Base-by-base conservation (phyloP, 1,140 invertebrate species). In the Drosophila triauraria region DNA sequence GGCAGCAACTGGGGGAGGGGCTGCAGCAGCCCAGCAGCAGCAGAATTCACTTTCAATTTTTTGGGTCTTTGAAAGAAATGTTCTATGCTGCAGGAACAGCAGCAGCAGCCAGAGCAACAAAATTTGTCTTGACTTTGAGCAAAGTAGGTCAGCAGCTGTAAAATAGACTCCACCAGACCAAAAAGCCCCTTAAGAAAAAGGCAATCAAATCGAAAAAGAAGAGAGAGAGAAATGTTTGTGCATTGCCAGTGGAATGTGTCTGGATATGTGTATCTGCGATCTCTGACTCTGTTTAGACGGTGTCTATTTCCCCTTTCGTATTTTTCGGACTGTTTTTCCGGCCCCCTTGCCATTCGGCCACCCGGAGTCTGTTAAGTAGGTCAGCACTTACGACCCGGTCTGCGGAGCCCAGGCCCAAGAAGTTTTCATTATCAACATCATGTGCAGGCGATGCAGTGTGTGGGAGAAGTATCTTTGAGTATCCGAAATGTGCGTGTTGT, bases 111-210 rank as follows among this genome's bases (percentile, higher is more conserved):
- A 59, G 46, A 57, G 53, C 53, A 70, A 62, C 72, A 69, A 27
- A 69, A 56, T 61, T 78, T 85, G 40, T 84, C 82, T 88, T 88
- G 84, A 88, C 84, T 88, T 88, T 90, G 81, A 60, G 80, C 62
- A 68, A 88, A 90, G 68, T 88, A 83, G 84, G 84, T 88, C 84
- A 90, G 84, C 85, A 88, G 83, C 84, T 87, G 83, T 88, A 87
- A 88, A 84, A 87, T 80, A 86, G 83, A 87, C 83, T 78, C 75
- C 77, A 67, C 42, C 53, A 76, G 71, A 77, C 47, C 17, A 48
- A 40, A 44, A 35, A 63, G 35, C 53, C 53, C 53, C 35, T 56
- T 25, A 63, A 51, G 40, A 60, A 54, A 46, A 47, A 47, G 64
- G 48, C 78, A 85, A 85, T 85, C 82, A 81, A 78, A 75, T 69